These are phyloP conservation scores for Dasypogon diadema DNA, from an alignment of 2,888 invertebrate species.

Conservation along the genomic window DNA sequence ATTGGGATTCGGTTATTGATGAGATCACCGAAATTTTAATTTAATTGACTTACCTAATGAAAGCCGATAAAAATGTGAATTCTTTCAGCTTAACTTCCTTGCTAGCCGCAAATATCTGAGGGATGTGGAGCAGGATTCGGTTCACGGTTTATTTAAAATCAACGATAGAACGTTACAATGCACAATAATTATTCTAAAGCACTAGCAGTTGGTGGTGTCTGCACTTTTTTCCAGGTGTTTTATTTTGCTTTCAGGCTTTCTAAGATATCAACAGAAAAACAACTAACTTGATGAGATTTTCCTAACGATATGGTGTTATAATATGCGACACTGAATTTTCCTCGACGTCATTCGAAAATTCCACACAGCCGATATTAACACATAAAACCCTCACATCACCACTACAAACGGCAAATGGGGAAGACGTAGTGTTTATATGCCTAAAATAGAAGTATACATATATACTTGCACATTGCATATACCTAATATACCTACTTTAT, in stretches of 20 bases:
- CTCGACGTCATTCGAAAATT: conserved; percentile 54
- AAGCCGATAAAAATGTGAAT: no score
- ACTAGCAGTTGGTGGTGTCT: no score
- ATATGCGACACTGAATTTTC: conserved; percentile 55
- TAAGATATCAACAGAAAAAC: conserved; percentile 6
- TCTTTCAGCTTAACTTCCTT: no score
- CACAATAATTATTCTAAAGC: neutral
- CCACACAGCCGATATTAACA: conserved; percentile 33
- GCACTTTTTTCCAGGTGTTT: no score
- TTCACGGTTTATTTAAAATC: neutral
- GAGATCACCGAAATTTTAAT: neutral
- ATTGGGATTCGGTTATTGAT: neutral
- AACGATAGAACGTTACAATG: neutral
- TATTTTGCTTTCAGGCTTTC: no score
- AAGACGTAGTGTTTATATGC: conserved; percentile 25
- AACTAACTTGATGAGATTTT: conserved; percentile 45
- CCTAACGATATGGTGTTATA: conserved; percentile 50
- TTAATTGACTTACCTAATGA: neutral
- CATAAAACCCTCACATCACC: conserved; percentile 15
- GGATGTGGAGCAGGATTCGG: neutral
- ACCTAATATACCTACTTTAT: conserved; percentile 3
- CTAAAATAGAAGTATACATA: conserved; percentile 42
- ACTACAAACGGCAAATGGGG: conserved; percentile 23
- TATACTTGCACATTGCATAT: conserved; percentile 1
- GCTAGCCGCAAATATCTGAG: no score